phyloP scores from a whole-genome alignment of 2,888 invertebrate species.

The Trissoscelio sp. region DNA sequence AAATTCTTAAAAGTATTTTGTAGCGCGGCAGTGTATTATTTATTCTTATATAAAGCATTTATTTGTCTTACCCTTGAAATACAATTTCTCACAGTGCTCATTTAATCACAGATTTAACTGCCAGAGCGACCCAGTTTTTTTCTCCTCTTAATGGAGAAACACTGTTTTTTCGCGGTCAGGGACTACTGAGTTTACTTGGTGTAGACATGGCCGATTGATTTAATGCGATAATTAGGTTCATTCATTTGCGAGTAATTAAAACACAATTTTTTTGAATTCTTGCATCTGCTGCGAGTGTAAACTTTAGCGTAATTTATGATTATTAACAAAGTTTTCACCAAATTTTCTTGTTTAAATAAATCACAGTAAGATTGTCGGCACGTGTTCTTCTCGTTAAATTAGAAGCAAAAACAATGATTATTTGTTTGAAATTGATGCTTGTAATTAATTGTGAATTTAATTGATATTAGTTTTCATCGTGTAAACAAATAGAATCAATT shows the following conservation, averaged over 20 bases:
- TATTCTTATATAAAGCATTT: constrained; percentile 12
- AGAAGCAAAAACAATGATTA: background rate
- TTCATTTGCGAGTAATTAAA: constrained; percentile 34
- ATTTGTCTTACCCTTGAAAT: constrained; percentile 37
- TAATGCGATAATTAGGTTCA: constrained; percentile 52
- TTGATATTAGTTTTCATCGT: constrained; percentile 13
- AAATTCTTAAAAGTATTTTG: background rate
- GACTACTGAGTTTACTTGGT: constrained; percentile 34
- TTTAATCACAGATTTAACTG: constrained; percentile 52
- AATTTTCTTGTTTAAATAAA: constrained; percentile 3
- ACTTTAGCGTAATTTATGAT: constrained; percentile 39
- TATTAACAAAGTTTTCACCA: constrained; percentile 21
- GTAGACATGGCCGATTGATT: constrained; percentile 56
- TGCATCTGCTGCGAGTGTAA: constrained; percentile 1
- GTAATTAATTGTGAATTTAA: background rate
- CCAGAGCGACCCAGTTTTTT: constrained; percentile 58
- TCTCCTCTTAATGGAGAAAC: constrained; percentile 55
- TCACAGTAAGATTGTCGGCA: background rate
- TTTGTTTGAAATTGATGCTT: background rate
- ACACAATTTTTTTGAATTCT: constrained; percentile 37
- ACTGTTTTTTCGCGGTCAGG: constrained; percentile 57
- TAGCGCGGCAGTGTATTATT: background rate
- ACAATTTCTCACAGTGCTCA: constrained; percentile 33
- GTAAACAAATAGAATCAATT: constrained; percentile 12
- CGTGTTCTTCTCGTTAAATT: background rate